Percentiles rank a stretch among this genome's conserved stretches.
These are phyloP conservation scores for Otus scops DNA, from an alignment of 2,797 vertebrate genomes.

Conservation along the genomic window DNA sequence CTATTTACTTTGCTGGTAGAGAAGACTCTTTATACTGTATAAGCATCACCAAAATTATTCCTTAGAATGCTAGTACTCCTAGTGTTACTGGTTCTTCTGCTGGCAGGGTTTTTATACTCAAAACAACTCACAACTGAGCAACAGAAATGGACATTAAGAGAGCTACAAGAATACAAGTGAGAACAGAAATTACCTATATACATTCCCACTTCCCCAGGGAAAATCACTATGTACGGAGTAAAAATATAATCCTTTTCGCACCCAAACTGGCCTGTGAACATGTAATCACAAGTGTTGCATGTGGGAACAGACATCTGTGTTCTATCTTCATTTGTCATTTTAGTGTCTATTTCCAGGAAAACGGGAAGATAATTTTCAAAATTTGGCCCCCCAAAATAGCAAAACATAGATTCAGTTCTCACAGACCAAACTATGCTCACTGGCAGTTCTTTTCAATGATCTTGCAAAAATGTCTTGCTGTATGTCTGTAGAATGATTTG, in stretches of 20 bases:
- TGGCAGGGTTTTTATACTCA: not conserved
- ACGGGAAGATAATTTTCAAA: not conserved
- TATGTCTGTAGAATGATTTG: not conserved
- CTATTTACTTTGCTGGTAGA: not conserved
- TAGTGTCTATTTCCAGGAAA: slow-evolving; percentile 1
- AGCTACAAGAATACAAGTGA: not conserved
- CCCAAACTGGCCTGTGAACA: not conserved
- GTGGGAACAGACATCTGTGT: slow-evolving; percentile 25
- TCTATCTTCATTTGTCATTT: not conserved
- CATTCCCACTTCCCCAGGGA: not conserved
- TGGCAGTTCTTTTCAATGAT: not conserved
- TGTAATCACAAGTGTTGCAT: not conserved
- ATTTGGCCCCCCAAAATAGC: not conserved
- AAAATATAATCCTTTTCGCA: slow-evolving; percentile 7
- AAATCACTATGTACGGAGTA: not conserved
- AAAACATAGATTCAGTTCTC: not conserved
- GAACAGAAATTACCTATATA: not conserved
- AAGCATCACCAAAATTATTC: not conserved
- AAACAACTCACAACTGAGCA: not conserved
- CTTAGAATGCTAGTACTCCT: not conserved
- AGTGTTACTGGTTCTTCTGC: not conserved
- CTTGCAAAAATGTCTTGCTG: not conserved
- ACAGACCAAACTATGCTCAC: not conserved
- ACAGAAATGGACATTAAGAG: not conserved
- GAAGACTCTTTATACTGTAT: not conserved